Conservation (phyloP, 2,797 vertebrate species). For the Cheirogaleus major region DNA sequence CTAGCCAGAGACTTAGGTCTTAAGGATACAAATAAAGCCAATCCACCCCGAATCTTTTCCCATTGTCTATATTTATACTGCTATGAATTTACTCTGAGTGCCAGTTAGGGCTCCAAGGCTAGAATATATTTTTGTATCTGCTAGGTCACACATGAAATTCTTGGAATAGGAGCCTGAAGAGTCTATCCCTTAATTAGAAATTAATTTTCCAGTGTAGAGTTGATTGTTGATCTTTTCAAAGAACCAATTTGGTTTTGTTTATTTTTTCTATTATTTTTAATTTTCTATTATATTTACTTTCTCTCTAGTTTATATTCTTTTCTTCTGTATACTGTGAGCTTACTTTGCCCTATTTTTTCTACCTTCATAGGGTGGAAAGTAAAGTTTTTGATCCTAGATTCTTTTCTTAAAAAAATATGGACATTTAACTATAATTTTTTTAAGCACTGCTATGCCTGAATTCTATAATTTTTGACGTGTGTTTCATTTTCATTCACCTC, state of each 20-base stretch:
- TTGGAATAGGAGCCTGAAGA: neutral
- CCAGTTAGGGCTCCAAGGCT: neutral
- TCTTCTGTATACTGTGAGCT: neutral
- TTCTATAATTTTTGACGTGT: neutral
- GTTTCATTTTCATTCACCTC: neutral
- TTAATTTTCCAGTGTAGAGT: neutral
- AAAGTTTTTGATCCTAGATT: neutral
- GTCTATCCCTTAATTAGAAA: neutral
- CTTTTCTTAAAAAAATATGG: neutral
- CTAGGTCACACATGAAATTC: neutral
- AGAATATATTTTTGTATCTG: neutral
- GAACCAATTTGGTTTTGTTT: neutral
- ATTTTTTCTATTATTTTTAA: neutral
- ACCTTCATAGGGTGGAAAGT: neutral
- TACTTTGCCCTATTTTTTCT: neutral
- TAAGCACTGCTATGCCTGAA: neutral
- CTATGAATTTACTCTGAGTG: neutral
- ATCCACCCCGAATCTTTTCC: neutral
- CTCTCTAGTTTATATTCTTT: neutral
- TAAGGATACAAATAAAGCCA: neutral
- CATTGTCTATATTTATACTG: neutral
- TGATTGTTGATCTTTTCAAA: neutral
- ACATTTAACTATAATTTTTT: neutral
- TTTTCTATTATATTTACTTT: neutral
- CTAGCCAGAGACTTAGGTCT: neutral